A percentile compares a stretch with the other conserved stretches of the same genome.
Conservation (phyloP, 2,888 invertebrate genomes). For the Lasioglossum leucozonium region DNA sequence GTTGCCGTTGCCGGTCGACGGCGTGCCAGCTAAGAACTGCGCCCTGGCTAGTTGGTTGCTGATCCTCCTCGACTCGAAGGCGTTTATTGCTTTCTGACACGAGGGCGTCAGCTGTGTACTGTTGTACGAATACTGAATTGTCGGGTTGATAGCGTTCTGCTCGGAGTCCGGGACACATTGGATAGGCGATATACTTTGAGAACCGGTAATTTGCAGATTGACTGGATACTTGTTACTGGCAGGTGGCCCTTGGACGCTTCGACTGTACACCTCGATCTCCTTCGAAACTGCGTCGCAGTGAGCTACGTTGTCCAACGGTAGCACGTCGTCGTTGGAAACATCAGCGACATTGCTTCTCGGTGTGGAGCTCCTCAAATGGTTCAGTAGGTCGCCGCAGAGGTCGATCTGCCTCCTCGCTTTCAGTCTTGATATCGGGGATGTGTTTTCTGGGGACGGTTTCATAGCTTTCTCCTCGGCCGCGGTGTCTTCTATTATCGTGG, state of each 20-base stretch:
- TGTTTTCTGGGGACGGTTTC: conserved; percentile 81
- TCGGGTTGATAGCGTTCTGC: background rate
- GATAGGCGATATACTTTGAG: background rate
- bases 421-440: conserved; percentile 70
- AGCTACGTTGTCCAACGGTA: background rate
- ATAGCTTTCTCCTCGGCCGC: conserved; percentile 90
- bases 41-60: conserved; percentile 81
- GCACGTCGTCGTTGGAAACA: background rate
- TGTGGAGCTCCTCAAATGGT: background rate
- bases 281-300: background rate
- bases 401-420: conserved; percentile 75
- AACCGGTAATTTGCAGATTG: background rate
- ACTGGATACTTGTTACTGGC: background rate
- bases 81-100: conserved; percentile 62
- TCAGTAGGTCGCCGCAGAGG: conserved; percentile 56
- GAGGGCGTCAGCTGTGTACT: conserved; percentile 39
- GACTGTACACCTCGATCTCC: conserved; percentile 2
- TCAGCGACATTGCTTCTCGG: background rate
- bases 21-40: conserved; percentile 78
- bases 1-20: conserved; percentile 61
- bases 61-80: conserved; percentile 77
- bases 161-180: conserved; percentile 12
- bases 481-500: conserved; percentile 94
- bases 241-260: background rate
- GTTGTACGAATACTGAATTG: conserved; percentile 39